These are phyloP conservation scores for Enhydra lutris DNA, from an alignment of 2,113 vertebrate species.

Conservation along the genomic window DNA sequence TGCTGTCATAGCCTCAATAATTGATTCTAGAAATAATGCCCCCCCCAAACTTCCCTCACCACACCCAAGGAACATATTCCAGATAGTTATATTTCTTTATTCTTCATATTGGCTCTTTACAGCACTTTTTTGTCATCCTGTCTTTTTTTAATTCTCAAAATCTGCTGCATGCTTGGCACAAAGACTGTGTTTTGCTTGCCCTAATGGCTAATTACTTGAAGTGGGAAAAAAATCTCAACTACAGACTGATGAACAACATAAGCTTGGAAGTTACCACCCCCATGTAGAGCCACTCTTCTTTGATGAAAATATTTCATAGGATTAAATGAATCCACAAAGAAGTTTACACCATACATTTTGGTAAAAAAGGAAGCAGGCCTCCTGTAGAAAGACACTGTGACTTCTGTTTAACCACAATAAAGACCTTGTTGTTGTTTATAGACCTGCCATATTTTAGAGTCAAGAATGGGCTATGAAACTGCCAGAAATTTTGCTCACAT, in stretches of 20 bases:
- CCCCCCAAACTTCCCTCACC: background rate
- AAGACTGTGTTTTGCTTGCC: slow-evolving; percentile 53
- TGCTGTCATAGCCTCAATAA: background rate
- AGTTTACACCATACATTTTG: background rate
- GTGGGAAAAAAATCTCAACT: background rate
- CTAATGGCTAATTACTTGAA: slow-evolving; percentile 30
- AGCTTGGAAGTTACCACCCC: slow-evolving; percentile 16
- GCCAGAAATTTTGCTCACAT: background rate
- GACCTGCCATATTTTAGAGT: background rate
- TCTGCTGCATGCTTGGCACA: background rate
- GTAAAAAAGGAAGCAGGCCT: background rate
- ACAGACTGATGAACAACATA: background rate
- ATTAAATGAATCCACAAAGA: background rate
- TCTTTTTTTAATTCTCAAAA: background rate
- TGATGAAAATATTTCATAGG: background rate
- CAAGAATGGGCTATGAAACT: background rate
- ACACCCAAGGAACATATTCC: background rate
- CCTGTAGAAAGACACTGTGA: background rate
- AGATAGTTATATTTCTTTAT: background rate
- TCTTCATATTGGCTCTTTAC: background rate
- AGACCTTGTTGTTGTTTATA: background rate
- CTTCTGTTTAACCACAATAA: background rate
- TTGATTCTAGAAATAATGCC: background rate
- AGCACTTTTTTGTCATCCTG: background rate
- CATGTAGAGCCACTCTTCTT: background rate